A percentile compares a stretch with the other conserved stretches of the same genome.
These are phyloP conservation scores for Xiphorhynchus erythropygius DNA, from an alignment of 2,797 vertebrate genomes.

Conservation along the genomic window DNA sequence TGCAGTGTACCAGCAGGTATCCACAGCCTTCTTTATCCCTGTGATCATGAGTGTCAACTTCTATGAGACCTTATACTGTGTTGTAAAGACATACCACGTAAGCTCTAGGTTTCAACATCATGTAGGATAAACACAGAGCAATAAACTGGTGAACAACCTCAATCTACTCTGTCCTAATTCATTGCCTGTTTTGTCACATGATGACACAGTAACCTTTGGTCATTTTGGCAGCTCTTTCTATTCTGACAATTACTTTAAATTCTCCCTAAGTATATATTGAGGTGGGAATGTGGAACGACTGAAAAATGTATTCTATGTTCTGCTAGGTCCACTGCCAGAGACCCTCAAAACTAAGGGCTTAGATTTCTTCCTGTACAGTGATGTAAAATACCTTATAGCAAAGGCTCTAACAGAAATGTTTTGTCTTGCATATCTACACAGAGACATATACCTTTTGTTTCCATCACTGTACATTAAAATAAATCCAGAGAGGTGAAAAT, in stretches of 20 bases:
- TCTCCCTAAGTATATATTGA: neutral
- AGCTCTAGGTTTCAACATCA: neutral
- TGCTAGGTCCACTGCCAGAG: neutral
- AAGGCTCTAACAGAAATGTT: neutral
- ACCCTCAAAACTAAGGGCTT: neutral
- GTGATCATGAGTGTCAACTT: neutral
- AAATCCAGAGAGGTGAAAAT: neutral
- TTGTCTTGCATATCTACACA: neutral
- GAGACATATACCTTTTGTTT: neutral
- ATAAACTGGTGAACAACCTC: neutral
- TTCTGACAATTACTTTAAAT: neutral
- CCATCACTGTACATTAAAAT: neutral
- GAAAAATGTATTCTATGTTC: neutral
- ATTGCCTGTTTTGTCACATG: neutral
- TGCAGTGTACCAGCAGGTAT: neutral
- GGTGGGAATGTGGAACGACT: neutral
- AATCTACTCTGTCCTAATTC: neutral
- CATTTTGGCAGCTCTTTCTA: neutral
- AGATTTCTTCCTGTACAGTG: neutral
- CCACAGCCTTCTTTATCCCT: neutral
- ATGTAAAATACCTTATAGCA: neutral
- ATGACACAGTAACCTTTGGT: neutral
- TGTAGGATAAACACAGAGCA: neutral
- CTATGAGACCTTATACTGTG: neutral
- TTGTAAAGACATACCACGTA: accelerated